Evolutionary conservation across 2,888 invertebrate species (phyloP).

Genomic region (Mactromeris polynyma): DNA sequence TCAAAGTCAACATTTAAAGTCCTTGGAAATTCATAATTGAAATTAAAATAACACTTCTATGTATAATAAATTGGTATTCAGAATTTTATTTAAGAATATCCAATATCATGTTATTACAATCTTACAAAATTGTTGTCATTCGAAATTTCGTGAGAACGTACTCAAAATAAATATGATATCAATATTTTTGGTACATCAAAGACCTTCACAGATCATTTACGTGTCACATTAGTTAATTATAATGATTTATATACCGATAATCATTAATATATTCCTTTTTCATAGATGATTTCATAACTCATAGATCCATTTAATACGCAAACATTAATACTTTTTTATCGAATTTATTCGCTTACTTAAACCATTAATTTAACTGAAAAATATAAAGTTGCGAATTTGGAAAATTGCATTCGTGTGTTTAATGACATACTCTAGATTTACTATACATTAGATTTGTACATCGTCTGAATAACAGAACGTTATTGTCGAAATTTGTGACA

Average conservation of each 20-base stretch:
- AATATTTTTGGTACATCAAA: neutral
- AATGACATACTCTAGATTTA: neutral
- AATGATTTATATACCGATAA: constrained; percentile 2
- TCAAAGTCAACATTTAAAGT: too few species aligned
- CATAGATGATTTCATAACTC: neutral
- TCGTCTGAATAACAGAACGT: neutral
- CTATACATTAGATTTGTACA: neutral
- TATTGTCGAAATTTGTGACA: constrained; percentile 25
- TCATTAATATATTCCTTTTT: neutral
- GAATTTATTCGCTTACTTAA: neutral
- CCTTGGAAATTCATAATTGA: too few species aligned
- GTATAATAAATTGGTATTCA: too few species aligned
- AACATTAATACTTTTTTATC: neutral
- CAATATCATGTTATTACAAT: too few species aligned
- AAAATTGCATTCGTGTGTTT: neutral
- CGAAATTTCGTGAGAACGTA: too few species aligned
- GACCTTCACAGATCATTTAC: neutral
- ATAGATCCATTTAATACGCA: neutral
- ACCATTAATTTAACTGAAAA: neutral
- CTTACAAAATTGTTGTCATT: too few species aligned
- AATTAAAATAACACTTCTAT: too few species aligned
- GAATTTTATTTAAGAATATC: too few species aligned
- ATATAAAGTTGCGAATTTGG: neutral
- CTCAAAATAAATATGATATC: neutral
- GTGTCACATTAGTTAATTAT: neutral